Evolutionary conservation across 2,113 vertebrate genomes (phyloP), one percentile per base, ranked within the genome.

Genomic region (Gallinago undulata): DNA sequence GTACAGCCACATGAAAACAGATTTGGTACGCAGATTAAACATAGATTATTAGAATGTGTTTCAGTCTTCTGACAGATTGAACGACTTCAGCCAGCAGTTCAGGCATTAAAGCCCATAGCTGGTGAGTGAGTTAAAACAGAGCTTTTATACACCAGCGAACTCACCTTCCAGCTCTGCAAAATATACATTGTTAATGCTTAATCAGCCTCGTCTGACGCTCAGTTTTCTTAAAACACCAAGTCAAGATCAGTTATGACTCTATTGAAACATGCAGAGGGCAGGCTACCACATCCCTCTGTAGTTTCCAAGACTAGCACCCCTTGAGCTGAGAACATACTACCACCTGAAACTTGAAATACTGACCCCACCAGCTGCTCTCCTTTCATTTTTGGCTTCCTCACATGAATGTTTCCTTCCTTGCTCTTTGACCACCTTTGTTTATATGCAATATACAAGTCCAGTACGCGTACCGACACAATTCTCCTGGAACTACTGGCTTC

Each of bases 21-120:
- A 39, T 78, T 43, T 14, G 25, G 24, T 41, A 45, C 0, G 0
- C 0, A 70, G 45, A 87, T 82, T 51, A 81, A 74, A 63, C 1
- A 2, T 12, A 59, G 57, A 81, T 84, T 50, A 72, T 59, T 57
- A 45, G 19, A 79, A n/a, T 18, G 39, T 0, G 2, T 19, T 85
- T 51, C 33, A 51, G 4, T 50, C 59, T 84, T 92, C 13, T 17
- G 63, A 74, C 55, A 93, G 72, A 66, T 41, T 43, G 72, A 69
- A 69, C 3, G 7, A 70, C 60, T 87, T 81, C 47, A 84, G 33
- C 37, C 76, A 89, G 31, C 47, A 67, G 55, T 12, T 80, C 50
- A 59, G 63, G 79, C 79, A 74, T 24, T 45, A 74, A 74, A 67
- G 47, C 11, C 37, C 31, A 33, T 25, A 62, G 41, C 64, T 59